Evolutionary conservation across 2,888 invertebrate genomes (phyloP).

Genomic region (Conops quadrifasciatus): DNA sequence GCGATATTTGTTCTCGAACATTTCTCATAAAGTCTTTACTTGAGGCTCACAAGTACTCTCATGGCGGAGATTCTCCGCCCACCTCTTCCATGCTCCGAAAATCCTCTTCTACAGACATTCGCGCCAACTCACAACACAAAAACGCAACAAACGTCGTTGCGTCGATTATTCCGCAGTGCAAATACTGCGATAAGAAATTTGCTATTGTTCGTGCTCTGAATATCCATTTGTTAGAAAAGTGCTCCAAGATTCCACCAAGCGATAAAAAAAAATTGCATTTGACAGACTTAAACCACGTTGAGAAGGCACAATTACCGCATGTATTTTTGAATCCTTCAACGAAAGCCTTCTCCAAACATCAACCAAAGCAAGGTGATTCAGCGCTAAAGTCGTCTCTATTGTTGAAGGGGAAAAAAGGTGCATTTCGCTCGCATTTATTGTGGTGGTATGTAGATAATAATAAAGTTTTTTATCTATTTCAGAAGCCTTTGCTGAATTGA

Average conservation of each 20-base stretch:
- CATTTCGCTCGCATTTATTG: not conserved
- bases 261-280: conserved; percentile 58
- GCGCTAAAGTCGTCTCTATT: conserved; percentile 34
- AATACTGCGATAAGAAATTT: conserved; percentile 61
- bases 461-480: conserved; percentile 22
- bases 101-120: not conserved
- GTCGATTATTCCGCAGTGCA: conserved; percentile 49
- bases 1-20: conserved; percentile 50
- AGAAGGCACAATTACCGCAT: conserved; percentile 54
- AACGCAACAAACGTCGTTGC: not conserved
- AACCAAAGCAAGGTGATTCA: conserved; percentile 31
- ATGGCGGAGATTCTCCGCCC: conserved; percentile 41
- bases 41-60: conserved; percentile 54
- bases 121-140: no score
- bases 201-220: conserved; percentile 56
- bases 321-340: conserved; percentile 34
- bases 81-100: conserved; percentile 36
- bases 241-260: conserved; percentile 58
- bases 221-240: conserved; percentile 60
- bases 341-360: conserved; percentile 25
- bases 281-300: conserved; percentile 56
- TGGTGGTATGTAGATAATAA: no score
- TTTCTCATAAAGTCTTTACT: conserved; percentile 51
- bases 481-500: conserved; percentile 32
- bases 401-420: conserved; percentile 42